Base-by-base conservation (phyloP, 2,113 vertebrate genomes). In the Sminthopsis crassicaudata region DNA sequence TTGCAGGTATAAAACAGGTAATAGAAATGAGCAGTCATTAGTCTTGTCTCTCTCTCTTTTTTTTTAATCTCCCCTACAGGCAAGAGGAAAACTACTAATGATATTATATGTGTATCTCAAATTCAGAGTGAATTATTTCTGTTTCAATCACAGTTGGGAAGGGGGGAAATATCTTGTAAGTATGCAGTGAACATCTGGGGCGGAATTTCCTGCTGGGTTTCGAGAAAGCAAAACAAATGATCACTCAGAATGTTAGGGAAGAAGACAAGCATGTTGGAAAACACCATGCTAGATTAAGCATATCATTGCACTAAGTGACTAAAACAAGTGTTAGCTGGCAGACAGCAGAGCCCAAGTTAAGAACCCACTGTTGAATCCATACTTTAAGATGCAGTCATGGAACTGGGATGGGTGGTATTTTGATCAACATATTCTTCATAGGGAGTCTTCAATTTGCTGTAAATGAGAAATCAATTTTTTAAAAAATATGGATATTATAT, bases 111-210 rank as follows among this genome's bases (percentile, higher is more conserved):
- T 19, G 42, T 19, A 84, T 84, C n/a, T 84, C 67, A 42, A 84
- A n/a, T 84, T 84, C 67, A 84, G 67, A 84, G 67, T 84, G n/a
- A 84, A 84, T 84, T 84, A 84, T 84, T 84, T 84, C 67, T 84
- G 19, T 84, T 84, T 42, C 67, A 84, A 84, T 84, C 67, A 84
- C 67, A 84, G 67, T 84, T 84, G 67, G 60, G n/a, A 84, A 84
- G 67, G n/a, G n/a, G 67, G 19, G 42, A 84, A 84, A 84, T 84
- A 84, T 84, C 67, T 84, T 84, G 19, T 42, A 84, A 84, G 67
- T 84, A 84, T 84, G 67, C 67, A 22, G 22, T 23, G 67, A 84
- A 84, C 67, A 84, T 84, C 67, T 84, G 67, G 67, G 67, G 67
- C 0, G n/a, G 67, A 84, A 84, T 84, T 84, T 84, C 67, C 67